Percentiles rank a stretch among this genome's conserved stretches.
Evolutionary conservation across 2,888 invertebrate genomes (phyloP).

Genomic region (Harpagoxenus sublaevis): DNA sequence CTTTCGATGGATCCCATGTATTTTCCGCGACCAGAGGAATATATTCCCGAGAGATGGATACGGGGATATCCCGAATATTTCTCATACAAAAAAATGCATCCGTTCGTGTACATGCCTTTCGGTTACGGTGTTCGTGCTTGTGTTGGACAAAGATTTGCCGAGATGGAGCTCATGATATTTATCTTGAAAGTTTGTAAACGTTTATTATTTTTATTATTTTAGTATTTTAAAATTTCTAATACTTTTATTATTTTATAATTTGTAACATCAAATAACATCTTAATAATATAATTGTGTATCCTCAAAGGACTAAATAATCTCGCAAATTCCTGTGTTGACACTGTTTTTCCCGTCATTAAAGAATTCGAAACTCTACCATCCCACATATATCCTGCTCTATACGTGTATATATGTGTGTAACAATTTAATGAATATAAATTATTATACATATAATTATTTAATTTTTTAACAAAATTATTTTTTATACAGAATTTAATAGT

Average conservation of each 20-base stretch:
- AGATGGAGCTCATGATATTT: conserved; percentile 89
- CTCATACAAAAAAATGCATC: conserved; percentile 87
- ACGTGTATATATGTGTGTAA: too few relatives aligned
- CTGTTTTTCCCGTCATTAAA: background rate
- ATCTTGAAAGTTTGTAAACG: conserved; percentile 82
- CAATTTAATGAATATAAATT: background rate
- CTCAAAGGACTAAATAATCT: background rate
- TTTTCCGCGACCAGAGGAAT: conserved; percentile 88
- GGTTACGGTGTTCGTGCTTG: conserved; percentile 91
- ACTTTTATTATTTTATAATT: background rate
- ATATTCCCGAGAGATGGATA: conserved; percentile 91
- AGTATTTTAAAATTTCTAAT: background rate
- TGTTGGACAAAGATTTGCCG: conserved; percentile 91
- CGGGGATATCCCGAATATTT: conserved; percentile 85
- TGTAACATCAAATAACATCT: background rate
- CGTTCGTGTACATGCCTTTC: conserved; percentile 90
- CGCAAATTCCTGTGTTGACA: background rate
- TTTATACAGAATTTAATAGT: background rate
- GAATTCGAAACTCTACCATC: background rate
- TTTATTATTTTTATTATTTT: background rate
- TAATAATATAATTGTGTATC: background rate
- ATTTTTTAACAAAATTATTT: background rate
- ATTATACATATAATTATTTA: background rate
- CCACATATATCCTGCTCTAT: too few relatives aligned
- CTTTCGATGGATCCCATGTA: conserved; percentile 84